Percentiles rank a stretch among this genome's conserved stretches.
Conservation (phyloP, 2,888 invertebrate genomes). For the Perithous albicinctus region DNA sequence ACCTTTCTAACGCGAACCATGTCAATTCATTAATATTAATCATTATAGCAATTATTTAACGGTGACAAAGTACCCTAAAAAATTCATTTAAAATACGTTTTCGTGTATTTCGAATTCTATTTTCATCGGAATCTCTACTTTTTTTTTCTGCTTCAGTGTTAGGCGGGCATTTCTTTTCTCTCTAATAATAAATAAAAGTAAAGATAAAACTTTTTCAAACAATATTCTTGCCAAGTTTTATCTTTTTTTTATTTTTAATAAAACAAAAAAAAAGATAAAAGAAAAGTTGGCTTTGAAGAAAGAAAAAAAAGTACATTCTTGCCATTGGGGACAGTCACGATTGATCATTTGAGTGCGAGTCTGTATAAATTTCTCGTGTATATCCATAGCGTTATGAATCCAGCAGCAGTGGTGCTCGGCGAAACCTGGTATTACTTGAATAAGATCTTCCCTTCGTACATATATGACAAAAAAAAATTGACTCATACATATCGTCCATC, state of each 20-base stretch:
- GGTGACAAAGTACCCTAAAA: neutral
- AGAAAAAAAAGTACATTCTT: no score
- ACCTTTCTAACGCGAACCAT: slow-evolving; percentile 69
- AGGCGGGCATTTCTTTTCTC: slow-evolving; percentile 6
- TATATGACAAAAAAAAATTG: slow-evolving; percentile 57
- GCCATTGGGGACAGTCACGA: slow-evolving; percentile 13
- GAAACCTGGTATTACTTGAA: slow-evolving; percentile 71
- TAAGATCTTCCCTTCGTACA: slow-evolving; percentile 79
- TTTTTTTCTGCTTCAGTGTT: neutral
- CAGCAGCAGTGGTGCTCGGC: slow-evolving; percentile 66
- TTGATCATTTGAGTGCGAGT: slow-evolving; percentile 59
- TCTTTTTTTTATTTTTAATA: no score
- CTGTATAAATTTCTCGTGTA: slow-evolving; percentile 71
- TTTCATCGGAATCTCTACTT: slow-evolving; percentile 3
- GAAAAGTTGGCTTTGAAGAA: no score
- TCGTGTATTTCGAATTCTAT: slow-evolving; percentile 3
- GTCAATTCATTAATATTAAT: slow-evolving; percentile 72
- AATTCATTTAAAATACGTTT: neutral
- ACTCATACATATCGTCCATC: slow-evolving; percentile 73
- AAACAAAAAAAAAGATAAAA: no score
- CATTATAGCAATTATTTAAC: slow-evolving; percentile 60
- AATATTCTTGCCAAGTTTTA: no score
- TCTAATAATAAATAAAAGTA: slow-evolving; percentile 27
- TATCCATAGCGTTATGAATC: slow-evolving; percentile 70
- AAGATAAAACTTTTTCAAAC: slow-evolving; percentile 27